phyloP scores from a whole-genome alignment of 2,888 invertebrate species.

The Agrotis segetum region DNA sequence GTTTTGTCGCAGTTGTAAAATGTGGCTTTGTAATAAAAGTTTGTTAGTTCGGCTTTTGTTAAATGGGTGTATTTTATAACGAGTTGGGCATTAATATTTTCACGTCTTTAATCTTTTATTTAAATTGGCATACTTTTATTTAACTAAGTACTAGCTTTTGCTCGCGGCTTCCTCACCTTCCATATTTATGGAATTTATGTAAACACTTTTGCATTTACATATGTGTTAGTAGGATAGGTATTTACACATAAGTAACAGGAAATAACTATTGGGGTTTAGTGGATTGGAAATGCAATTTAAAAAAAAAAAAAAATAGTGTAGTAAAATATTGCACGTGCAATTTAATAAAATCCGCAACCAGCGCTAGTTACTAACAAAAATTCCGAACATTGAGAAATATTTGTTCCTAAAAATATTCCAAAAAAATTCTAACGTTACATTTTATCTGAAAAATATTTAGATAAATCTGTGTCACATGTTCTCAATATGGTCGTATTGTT shows the following conservation, averaged over 20 bases:
- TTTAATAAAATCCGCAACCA: neutral
- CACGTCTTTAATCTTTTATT: no score
- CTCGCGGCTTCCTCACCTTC: no score
- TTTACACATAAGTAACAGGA: no score
- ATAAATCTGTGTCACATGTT: conserved; percentile 62
- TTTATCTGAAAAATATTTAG: conserved; percentile 43
- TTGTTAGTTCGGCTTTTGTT: conserved; percentile 27
- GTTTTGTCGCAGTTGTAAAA: conserved; percentile 31
- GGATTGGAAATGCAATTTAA: neutral
- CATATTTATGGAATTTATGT: no score
- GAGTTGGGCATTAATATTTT: neutral
- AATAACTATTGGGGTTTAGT: no score
- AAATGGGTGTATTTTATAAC: conserved; percentile 16
- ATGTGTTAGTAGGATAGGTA: no score
- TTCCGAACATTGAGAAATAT: conserved; percentile 1
- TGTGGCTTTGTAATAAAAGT: conserved; percentile 34
- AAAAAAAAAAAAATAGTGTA: neutral
- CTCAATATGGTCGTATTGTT: conserved; percentile 44
- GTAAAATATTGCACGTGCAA: neutral
- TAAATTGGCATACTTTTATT: neutral
- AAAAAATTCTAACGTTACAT: conserved; percentile 11
- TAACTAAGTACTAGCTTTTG: no score
- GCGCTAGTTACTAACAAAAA: neutral
- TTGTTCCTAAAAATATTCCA: conserved; percentile 8
- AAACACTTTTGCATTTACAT: no score